Conservation (phyloP, 2,888 invertebrate genomes). For the Himalopsyche kuldschensis region DNA sequence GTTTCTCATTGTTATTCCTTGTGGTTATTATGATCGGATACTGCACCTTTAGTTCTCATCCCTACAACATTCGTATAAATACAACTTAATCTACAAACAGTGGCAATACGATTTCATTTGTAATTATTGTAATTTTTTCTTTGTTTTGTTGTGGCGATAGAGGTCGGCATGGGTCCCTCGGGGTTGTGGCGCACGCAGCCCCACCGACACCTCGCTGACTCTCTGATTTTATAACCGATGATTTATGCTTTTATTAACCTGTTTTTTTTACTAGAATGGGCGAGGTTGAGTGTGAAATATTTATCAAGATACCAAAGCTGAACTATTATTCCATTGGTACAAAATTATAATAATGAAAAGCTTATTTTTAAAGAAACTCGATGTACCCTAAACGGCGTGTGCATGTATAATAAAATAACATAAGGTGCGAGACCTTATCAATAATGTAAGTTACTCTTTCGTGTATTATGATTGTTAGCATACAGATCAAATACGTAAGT, state of each 20-base stretch:
- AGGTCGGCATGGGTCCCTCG: slow-evolving; percentile 13
- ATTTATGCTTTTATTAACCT: slow-evolving; percentile 22
- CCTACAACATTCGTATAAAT: not conserved
- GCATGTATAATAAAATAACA: no score
- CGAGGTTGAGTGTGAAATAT: not conserved
- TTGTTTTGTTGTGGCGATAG: slow-evolving; percentile 17
- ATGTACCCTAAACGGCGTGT: no score
- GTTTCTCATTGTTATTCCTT: no score
- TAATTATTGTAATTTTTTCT: slow-evolving; percentile 26
- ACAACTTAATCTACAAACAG: not conserved
- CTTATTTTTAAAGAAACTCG: not conserved
- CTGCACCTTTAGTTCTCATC: not conserved
- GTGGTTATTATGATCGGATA: no score
- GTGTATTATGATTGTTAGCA: no score
- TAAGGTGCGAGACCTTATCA: no score
- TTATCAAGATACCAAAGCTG: not conserved
- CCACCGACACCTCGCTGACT: slow-evolving; percentile 5
- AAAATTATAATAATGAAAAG: not conserved
- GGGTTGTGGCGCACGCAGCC: slow-evolving; percentile 17
- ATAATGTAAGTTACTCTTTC: no score
- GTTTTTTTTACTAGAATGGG: slow-evolving; percentile 1
- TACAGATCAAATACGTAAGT: no score
- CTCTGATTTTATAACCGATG: slow-evolving; percentile 28
- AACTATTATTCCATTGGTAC: not conserved
- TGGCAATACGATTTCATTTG: slow-evolving; percentile 11